These are phyloP conservation scores for Macrosiphum euphorbiae DNA, from an alignment of 2,888 invertebrate species.

Conservation along the genomic window DNA sequence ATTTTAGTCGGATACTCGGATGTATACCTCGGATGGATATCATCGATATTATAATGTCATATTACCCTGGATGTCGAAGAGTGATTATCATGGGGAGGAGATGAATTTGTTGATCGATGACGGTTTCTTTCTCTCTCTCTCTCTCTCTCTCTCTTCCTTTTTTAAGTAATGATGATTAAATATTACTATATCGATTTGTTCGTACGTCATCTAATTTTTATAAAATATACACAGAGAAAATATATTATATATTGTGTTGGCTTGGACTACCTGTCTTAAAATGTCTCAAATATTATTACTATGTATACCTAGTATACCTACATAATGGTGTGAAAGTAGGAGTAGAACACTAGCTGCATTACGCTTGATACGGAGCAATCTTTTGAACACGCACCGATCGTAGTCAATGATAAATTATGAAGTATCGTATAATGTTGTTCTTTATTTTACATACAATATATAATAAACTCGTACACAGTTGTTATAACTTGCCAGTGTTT, in stretches of 20 bases:
- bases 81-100: background rate
- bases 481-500: background rate
- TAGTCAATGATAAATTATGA: background rate
- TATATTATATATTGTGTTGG: no score
- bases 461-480: background rate
- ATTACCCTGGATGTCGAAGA: background rate
- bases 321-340: background rate
- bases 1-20: background rate
- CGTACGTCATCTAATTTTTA: background rate
- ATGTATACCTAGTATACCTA: no score
- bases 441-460: background rate
- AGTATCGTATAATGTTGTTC: background rate
- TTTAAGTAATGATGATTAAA: background rate
- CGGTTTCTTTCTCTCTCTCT: background rate
- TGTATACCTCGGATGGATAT: background rate
- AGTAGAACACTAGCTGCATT: background rate
- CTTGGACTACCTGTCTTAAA: background rate
- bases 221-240: no score
- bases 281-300: background rate
- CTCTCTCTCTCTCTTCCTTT: background rate
- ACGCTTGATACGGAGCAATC: background rate
- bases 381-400: background rate
- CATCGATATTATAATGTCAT: background rate
- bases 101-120: background rate
- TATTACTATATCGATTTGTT: background rate